A percentile compares a stretch with the other conserved stretches of the same genome.
These are phyloP conservation scores for Petaurus breviceps DNA, from an alignment of 2,113 vertebrate genomes.

Conservation along the genomic window DNA sequence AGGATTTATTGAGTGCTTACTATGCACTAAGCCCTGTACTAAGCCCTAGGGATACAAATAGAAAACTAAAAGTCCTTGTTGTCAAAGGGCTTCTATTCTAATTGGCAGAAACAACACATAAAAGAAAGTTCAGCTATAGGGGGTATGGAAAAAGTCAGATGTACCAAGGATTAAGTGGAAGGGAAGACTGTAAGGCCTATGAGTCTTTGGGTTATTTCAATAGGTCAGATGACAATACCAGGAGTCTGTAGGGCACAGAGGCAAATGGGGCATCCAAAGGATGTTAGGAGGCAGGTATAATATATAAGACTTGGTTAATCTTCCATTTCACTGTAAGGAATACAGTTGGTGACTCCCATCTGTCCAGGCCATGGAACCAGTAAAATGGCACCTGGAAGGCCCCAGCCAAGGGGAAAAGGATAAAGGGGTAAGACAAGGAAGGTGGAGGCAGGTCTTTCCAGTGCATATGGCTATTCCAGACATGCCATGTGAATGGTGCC, in stretches of 20 bases:
- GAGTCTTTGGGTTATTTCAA: not conserved
- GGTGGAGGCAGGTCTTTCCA: not conserved
- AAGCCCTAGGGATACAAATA: slow-evolving; percentile 12
- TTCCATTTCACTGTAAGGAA: not conserved
- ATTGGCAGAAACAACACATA: not conserved
- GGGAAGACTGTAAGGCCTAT: not conserved
- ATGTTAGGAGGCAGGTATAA: not conserved
- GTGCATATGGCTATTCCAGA: not conserved
- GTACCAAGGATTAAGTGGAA: not conserved
- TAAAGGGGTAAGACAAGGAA: not conserved
- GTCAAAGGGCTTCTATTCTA: slow-evolving; percentile 39
- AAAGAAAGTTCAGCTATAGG: not conserved
- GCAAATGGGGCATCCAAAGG: not conserved
- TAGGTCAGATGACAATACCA: not conserved
- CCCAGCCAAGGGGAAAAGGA: no score
- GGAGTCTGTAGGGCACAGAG: not conserved
- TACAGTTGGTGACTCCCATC: not conserved
- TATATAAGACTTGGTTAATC: not conserved
- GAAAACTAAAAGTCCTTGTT: not conserved
- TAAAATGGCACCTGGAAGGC: not conserved
- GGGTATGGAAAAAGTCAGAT: not conserved
- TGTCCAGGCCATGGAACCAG: not conserved
- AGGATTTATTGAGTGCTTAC: not conserved
- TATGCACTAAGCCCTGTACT: not conserved
- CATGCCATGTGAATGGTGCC: not conserved